A percentile compares a stretch with the other conserved stretches of the same genome.
Conservation (phyloP, 1,140 invertebrate genomes). For the Idris sp. region DNA sequence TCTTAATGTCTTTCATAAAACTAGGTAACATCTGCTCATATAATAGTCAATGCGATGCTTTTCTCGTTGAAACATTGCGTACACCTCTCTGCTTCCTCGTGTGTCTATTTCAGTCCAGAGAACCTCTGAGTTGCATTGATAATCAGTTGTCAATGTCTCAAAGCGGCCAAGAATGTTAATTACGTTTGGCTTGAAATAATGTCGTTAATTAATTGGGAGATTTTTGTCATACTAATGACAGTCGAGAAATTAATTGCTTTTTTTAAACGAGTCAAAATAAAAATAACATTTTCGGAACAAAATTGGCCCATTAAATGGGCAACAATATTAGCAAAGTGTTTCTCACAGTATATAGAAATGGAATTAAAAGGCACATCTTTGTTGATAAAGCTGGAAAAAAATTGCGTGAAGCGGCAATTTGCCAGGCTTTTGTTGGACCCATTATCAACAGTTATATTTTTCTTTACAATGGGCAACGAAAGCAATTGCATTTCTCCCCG, state of each 20-base stretch:
- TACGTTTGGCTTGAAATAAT: too few species aligned
- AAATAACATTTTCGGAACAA: slow-evolving; percentile 7
- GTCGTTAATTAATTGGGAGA: too few species aligned
- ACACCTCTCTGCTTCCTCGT: slow-evolving; percentile 20
- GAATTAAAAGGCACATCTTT: slow-evolving; percentile 3
- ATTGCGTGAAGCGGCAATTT: slow-evolving; percentile 36
- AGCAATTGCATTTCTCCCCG: slow-evolving; percentile 47
- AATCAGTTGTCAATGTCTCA: slow-evolving; percentile 14
- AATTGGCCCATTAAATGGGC: slow-evolving; percentile 18
- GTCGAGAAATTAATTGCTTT: slow-evolving; percentile 5
- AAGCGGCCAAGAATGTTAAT: too few species aligned
- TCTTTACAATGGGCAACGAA: slow-evolving; percentile 56
- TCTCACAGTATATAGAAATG: slow-evolving; percentile 20
- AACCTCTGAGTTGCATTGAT: slow-evolving; percentile 44
- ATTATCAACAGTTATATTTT: slow-evolving; percentile 54
- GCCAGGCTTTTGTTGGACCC: slow-evolving; percentile 19
- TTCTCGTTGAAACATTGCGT: slow-evolving; percentile 38
- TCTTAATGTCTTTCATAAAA: slow-evolving; percentile 50
- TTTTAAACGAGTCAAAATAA: too few species aligned
- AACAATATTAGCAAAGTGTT: slow-evolving; percentile 6
- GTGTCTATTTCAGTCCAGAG: slow-evolving; percentile 19
- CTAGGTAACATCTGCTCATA: slow-evolving; percentile 57
- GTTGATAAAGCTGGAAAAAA: slow-evolving; percentile 36
- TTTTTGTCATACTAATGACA: neutral
- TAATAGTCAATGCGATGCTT: slow-evolving; percentile 39